phyloP scores from a whole-genome alignment of 2,888 invertebrate genomes.

The Laspeyria flexula region DNA sequence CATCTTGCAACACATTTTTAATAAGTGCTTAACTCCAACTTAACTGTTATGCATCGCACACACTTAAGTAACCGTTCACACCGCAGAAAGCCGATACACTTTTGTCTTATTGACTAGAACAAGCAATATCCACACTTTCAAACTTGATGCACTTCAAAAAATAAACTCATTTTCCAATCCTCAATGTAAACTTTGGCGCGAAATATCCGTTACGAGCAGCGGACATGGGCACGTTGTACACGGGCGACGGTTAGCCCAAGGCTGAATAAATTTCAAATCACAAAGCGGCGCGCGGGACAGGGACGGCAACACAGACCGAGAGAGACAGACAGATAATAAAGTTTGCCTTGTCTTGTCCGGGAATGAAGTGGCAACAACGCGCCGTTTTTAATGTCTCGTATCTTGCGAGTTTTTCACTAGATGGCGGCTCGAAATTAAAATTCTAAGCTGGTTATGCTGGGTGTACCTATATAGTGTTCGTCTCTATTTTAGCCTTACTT shows the following conservation, averaged over 20 bases:
- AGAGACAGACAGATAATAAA: slow-evolving; percentile 48
- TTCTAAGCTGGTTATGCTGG: slow-evolving; percentile 9
- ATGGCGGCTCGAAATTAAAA: slow-evolving; percentile 48
- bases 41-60: slow-evolving; percentile 62
- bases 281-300: slow-evolving; percentile 60
- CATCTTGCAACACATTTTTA: slow-evolving; percentile 69
- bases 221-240: slow-evolving; percentile 59
- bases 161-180: slow-evolving; percentile 67
- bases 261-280: slow-evolving; percentile 67
- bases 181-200: slow-evolving; percentile 73
- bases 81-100: slow-evolving; percentile 49
- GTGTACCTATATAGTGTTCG: not conserved
- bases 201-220: slow-evolving; percentile 52
- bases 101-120: slow-evolving; percentile 45
- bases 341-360: slow-evolving; percentile 59
- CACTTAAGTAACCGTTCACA: slow-evolving; percentile 56
- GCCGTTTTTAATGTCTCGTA: slow-evolving; percentile 35
- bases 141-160: slow-evolving; percentile 54
- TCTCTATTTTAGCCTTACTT: not conserved
- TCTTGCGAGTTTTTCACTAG: slow-evolving; percentile 64
- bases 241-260: slow-evolving; percentile 75
- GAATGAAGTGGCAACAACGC: slow-evolving; percentile 59
- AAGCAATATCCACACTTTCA: slow-evolving; percentile 47
- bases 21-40: slow-evolving; percentile 66
- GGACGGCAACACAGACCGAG: slow-evolving; percentile 46